Evolutionary conservation across 2,113 vertebrate genomes (phyloP), one percentile per base, ranked within the genome.

Genomic region (Podarcis raffonei): DNA sequence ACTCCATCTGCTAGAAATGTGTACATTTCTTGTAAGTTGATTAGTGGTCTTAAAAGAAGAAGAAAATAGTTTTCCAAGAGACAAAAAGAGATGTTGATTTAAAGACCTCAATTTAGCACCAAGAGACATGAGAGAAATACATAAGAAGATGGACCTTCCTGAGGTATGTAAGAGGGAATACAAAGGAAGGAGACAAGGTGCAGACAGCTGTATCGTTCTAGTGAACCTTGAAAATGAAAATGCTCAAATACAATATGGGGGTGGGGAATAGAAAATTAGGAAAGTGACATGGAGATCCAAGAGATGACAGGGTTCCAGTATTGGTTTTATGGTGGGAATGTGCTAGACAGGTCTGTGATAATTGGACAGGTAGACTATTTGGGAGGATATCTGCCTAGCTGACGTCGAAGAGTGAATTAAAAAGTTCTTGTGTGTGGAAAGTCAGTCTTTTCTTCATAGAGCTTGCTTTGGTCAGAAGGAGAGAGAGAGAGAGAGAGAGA

Each of bases 171-270:
- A 16, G 6, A 81, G 48, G 35, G 53, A 81, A 62, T 59, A 65
- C 27, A 65, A 62, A 62, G 30, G 37, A 4, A 23, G 65, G 57
- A 88, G 71, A 88, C 87, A 88, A 66, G 37, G 87, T 88, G 71
- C 37, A 88, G 87, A 76, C 87, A 88, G 80, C 12, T 88, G 57
- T 35, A 76, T 66, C 39, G 16, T 88, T 88, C 35, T 65, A 76
- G 80, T 83, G 37, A 83, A 12, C 68, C 13, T 76, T 87, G 15
- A 88, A 89, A 92, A 94, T 86, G 25, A 84, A 1, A 0, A 0
- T 62, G 72, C 5, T 86, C 92, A 18, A 48, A 59, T 68, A 57
- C 83, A 25, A 2, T 88, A 18, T 72, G 69, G 87, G 59, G 89
- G 3, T 39, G 57, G 59, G 1, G 87, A 25, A 85, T 42, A 13